Base-by-base conservation (phyloP, 2,113 vertebrate genomes). In the Odontophorus gujanensis region DNA sequence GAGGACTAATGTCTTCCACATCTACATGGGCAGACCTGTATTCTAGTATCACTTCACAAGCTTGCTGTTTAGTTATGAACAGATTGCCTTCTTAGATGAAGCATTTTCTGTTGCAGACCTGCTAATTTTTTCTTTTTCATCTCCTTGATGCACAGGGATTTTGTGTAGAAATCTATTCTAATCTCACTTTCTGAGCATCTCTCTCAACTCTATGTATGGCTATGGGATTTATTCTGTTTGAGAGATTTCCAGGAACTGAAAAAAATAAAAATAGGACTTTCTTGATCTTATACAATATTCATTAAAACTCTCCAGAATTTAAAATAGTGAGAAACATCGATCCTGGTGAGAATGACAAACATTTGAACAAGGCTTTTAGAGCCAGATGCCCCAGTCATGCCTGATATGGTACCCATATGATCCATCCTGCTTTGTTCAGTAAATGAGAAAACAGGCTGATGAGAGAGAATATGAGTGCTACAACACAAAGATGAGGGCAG, bases 391-490 rank as follows among this genome's bases (percentile, higher is more conserved):
- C 18, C 34, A 80, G 26, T 53, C 6, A 4, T 34, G 18, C 67
- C 38, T 83, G 73, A 93, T 78, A 72, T 61, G 22, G 13, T n/a
- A 68, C 40, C 25, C 45, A 13, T 25, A 87, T 65, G 69, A 75
- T 77, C 22, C 75, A 17, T 38, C 14, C 25, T 38, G 28, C 20
- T 79, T 84, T 86, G 13, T 45, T 90, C 26, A 2, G n/a, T 81
- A 81, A 79, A 79, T 61, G 43, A 84, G 74, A 87, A 85, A 89
- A 93, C 30, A 79, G 16, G n/a, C 20, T 76, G 58, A 89, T 84
- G 36, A 79, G 58, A 85, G 40, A 7, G 19, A 62, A 68, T 79
- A 30, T 66, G 40, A 90, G 9, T 76, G 36, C 42, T 89, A 34
- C 18, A 89, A 87, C 79, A 90, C 75, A 89, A 84, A 81, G 53